These are phyloP conservation scores for Rotaria socialis DNA, from an alignment of 2,888 invertebrate genomes.

Conservation along the genomic window DNA sequence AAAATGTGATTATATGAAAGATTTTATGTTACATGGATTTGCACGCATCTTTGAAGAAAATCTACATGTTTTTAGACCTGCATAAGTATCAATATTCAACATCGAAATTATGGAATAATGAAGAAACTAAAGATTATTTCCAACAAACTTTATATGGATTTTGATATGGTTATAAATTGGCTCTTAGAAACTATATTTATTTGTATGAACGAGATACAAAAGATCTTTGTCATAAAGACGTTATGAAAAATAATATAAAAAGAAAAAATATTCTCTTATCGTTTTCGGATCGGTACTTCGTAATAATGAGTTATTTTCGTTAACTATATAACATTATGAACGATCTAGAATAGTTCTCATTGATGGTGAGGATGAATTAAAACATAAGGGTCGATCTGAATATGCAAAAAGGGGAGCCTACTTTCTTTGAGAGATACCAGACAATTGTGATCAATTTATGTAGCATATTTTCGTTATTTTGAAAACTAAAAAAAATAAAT, in stretches of 20 bases:
- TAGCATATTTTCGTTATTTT: too few species aligned
- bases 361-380: not conserved
- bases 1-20: not conserved
- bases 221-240: not conserved
- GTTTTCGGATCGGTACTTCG: not conserved
- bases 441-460: not conserved
- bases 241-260: not conserved
- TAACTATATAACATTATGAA: not conserved
- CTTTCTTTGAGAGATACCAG: not conserved
- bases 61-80: not conserved
- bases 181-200: not conserved
- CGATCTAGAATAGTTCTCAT: not conserved
- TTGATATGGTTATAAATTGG: not conserved
- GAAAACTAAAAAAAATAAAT: too few species aligned
- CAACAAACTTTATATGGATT: not conserved
- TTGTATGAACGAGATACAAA: not conserved
- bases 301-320: not conserved
- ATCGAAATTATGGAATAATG: not conserved
- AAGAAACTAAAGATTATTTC: not conserved
- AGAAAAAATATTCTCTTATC: not conserved
- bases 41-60: not conserved
- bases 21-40: not conserved
- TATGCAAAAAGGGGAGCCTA: not conserved
- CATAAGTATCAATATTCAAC: not conserved
- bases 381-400: not conserved